phyloP scores from a whole-genome alignment of 1,140 invertebrate genomes.

The Drosophila grimshawi region DNA sequence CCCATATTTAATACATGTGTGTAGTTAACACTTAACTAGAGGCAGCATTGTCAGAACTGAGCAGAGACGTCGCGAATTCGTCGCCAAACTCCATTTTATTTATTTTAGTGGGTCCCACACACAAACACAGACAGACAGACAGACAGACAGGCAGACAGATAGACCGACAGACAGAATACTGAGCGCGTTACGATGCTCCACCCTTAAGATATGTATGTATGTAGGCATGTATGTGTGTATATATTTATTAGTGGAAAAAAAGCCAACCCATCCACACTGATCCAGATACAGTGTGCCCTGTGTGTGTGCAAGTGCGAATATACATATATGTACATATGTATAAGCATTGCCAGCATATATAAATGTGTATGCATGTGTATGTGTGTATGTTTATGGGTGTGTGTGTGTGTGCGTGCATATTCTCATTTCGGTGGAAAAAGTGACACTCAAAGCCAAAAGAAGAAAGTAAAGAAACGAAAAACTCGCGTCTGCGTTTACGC shows the following conservation, averaged over 20 bases:
- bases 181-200: constrained; percentile 34
- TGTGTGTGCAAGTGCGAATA: background rate
- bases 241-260: constrained; percentile 24
- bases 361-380: constrained; percentile 4
- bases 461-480: constrained; percentile 47
- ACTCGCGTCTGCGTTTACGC: constrained; percentile 71
- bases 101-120: constrained; percentile 8
- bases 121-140: no score
- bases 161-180: background rate
- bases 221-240: background rate
- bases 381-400: background rate
- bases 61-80: constrained; percentile 11
- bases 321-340: constrained; percentile 1
- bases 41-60: background rate
- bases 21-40: no score
- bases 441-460: constrained; percentile 46
- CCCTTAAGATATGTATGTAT: constrained; percentile 27
- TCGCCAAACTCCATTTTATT: constrained; percentile 51
- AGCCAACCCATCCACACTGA: constrained; percentile 27
- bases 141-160: background rate
- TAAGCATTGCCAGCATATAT: background rate
- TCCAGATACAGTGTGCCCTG: constrained; percentile 6
- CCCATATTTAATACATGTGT: no score
- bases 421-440: constrained; percentile 44
- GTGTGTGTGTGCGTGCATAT: constrained; percentile 6